Evolutionary conservation across 1,140 invertebrate genomes (phyloP).

Genomic region (Rhysida immarginata): DNA sequence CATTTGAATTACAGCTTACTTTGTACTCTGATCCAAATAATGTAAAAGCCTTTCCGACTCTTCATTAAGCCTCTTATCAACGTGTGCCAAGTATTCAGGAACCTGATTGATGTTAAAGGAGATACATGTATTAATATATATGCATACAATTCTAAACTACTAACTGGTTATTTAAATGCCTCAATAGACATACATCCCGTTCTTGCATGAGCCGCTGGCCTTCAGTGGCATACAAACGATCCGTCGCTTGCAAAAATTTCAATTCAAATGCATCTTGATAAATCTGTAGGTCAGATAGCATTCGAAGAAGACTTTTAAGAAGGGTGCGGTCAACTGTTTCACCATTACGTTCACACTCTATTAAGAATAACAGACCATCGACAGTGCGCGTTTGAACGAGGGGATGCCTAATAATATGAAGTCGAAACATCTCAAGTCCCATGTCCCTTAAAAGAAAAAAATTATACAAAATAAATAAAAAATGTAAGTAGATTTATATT

Average conservation of each 20-base stretch:
- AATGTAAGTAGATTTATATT: background rate
- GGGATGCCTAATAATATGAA: slow-evolving; percentile 79
- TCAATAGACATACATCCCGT: slow-evolving; percentile 52
- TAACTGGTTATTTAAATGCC: no score
- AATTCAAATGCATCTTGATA: slow-evolving; percentile 85
- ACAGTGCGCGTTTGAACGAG: slow-evolving; percentile 83
- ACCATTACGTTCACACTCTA: slow-evolving; percentile 84
- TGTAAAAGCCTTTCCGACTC: slow-evolving; percentile 86
- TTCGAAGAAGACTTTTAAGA: slow-evolving; percentile 84
- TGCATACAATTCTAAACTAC: no score
- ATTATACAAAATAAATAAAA: background rate
- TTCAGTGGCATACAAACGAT: slow-evolving; percentile 80
- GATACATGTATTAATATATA: no score
- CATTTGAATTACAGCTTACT: no score
- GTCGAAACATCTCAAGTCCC: slow-evolving; percentile 86
- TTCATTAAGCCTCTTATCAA: slow-evolving; percentile 85
- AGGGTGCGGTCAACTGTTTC: slow-evolving; percentile 85
- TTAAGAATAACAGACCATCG: slow-evolving; percentile 83
- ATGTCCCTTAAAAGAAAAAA: slow-evolving; percentile 60
- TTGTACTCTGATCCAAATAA: slow-evolving; percentile 85
- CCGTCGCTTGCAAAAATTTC: slow-evolving; percentile 77
- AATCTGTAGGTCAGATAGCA: slow-evolving; percentile 94
- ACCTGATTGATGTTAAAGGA: no score
- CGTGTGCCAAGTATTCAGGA: slow-evolving; percentile 84
- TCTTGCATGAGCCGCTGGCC: slow-evolving; percentile 85